Evolutionary conservation across 2,888 invertebrate species (phyloP).

Genomic region (Sinopyrophorus schimmeli): DNA sequence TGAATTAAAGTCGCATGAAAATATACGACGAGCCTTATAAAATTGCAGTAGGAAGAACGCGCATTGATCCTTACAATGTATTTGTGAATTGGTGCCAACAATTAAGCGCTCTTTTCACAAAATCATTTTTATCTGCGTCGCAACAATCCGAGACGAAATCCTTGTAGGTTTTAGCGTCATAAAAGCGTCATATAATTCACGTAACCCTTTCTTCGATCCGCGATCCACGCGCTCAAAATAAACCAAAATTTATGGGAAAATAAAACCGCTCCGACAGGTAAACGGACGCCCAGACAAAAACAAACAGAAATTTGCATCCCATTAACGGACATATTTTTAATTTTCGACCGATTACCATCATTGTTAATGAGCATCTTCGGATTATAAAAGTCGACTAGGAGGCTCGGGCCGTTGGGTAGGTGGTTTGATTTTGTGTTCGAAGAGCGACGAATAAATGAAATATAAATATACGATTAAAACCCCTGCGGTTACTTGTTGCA

Average conservation of each 20-base stretch:
- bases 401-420: slow-evolving; percentile 14
- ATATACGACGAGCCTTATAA: too few relatives aligned
- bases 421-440: slow-evolving; percentile 13
- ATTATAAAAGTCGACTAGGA: slow-evolving; percentile 30
- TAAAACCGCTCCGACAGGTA: slow-evolving; percentile 45
- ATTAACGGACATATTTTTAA: slow-evolving; percentile 39
- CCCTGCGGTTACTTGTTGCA: slow-evolving; percentile 42
- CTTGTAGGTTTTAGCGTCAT: slow-evolving; percentile 46
- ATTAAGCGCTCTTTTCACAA: too few relatives aligned
- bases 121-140: too few relatives aligned
- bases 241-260: slow-evolving; percentile 48
- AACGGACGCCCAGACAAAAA: slow-evolving; percentile 42
- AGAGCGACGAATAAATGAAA: slow-evolving; percentile 13
- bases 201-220: slow-evolving; percentile 25
- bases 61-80: too few relatives aligned
- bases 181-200: slow-evolving; percentile 46
- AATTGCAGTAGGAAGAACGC: too few relatives aligned
- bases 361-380: slow-evolving; percentile 30
- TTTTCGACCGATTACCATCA: slow-evolving; percentile 34
- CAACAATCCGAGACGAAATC: too few relatives aligned
- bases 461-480: slow-evolving; percentile 28
- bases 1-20: too few relatives aligned
- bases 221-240: slow-evolving; percentile 29
- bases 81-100: too few relatives aligned
- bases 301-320: slow-evolving; percentile 47